Conservation (phyloP, 1,140 invertebrate genomes). For the Ooceraea biroi region DNA sequence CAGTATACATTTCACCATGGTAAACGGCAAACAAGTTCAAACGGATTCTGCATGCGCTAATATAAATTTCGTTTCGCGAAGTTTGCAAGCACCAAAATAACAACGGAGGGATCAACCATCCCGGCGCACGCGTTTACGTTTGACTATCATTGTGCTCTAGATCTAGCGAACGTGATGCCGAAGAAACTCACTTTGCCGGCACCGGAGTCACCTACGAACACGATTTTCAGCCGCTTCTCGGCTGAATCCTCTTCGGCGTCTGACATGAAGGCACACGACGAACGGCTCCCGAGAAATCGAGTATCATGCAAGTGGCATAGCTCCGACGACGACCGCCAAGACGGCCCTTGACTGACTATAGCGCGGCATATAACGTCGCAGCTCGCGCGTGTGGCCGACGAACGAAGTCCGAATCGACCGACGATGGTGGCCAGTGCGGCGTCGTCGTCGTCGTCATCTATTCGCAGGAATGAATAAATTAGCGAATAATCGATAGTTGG, state of each 20-base stretch:
- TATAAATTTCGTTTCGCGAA: neutral
- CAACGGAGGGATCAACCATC: slow-evolving; percentile 47
- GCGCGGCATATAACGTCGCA: slow-evolving; percentile 58
- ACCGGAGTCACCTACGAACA: slow-evolving; percentile 92
- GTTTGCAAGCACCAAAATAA: neutral
- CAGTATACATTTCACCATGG: slow-evolving; percentile 38
- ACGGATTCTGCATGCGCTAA: neutral
- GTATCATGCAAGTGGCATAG: slow-evolving; percentile 63
- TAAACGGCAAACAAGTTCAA: slow-evolving; percentile 54
- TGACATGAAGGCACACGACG: slow-evolving; percentile 85
- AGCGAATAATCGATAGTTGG: slow-evolving; percentile 77
- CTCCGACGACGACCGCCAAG: slow-evolving; percentile 10
- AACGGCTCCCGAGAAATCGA: slow-evolving; percentile 8
- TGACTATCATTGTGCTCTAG: neutral
- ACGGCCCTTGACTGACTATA: slow-evolving; percentile 63
- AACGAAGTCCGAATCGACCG: slow-evolving; percentile 74
- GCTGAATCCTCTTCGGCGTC: slow-evolving; percentile 90
- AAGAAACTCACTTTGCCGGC: slow-evolving; percentile 92
- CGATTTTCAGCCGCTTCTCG: slow-evolving; percentile 92
- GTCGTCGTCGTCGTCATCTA: slow-evolving; percentile 67
- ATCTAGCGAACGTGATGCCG: neutral
- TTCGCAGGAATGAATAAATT: slow-evolving; percentile 78
- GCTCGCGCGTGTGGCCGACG: slow-evolving; percentile 60
- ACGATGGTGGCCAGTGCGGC: slow-evolving; percentile 69
- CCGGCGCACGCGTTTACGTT: neutral